Conservation (phyloP, 2,888 invertebrate species). For the Anthophora plumipes region DNA sequence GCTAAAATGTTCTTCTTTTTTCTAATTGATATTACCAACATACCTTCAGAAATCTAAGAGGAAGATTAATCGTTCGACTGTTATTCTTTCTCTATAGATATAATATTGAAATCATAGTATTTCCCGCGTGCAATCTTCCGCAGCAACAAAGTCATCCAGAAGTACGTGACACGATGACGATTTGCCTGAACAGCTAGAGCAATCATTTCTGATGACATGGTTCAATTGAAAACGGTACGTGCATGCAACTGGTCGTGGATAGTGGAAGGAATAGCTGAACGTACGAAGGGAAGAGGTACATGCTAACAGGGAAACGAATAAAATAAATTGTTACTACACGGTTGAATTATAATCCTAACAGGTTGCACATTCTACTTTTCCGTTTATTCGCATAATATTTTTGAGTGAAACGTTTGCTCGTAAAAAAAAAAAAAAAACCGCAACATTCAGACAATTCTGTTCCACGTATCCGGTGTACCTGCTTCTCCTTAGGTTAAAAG, state of each 20-base stretch:
- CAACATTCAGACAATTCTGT: neutral
- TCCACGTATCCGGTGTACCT: neutral
- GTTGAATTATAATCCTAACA: neutral
- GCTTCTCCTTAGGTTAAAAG: neutral
- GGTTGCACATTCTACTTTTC: neutral
- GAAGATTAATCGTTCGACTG: no score
- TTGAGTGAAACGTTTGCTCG: neutral
- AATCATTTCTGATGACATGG: constrained; percentile 77
- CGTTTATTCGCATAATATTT: neutral
- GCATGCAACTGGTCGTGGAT: constrained; percentile 37
- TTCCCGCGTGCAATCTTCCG: neutral
- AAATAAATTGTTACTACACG: neutral
- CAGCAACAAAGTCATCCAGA: constrained; percentile 32
- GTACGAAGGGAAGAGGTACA: neutral
- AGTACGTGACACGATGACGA: constrained; percentile 47
- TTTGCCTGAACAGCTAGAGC: constrained; percentile 68
- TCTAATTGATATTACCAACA: neutral
- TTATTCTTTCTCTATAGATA: no score
- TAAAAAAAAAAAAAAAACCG: no score
- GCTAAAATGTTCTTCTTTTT: neutral
- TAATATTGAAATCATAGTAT: neutral
- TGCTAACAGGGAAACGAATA: neutral
- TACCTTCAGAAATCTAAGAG: no score
- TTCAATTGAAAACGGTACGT: constrained; percentile 73
- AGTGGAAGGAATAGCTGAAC: neutral